phyloP scores from a whole-genome alignment of 2,888 invertebrate species.

The Hydraecia micacea region DNA sequence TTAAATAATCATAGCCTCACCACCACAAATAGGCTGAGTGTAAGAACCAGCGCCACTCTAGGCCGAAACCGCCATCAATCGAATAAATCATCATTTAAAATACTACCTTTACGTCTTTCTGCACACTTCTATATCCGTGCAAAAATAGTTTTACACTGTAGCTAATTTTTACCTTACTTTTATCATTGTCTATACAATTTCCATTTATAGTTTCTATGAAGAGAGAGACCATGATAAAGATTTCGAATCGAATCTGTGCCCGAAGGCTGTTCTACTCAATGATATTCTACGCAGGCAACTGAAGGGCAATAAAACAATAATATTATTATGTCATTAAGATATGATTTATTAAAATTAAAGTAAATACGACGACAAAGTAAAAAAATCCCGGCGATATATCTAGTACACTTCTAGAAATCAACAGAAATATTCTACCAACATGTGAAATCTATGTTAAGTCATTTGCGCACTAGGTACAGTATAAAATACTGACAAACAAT shows the following conservation, averaged over 20 bases:
- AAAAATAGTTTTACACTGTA: neutral
- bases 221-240: neutral
- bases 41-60: neutral
- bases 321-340: slow-evolving; percentile 28
- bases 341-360: slow-evolving; percentile 58
- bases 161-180: neutral
- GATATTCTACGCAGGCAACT: neutral
- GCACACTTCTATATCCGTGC: neutral
- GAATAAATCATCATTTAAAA: neutral
- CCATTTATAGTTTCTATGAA: neutral
- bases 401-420: slow-evolving; percentile 58
- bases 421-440: slow-evolving; percentile 61
- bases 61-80: neutral
- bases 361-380: slow-evolving; percentile 57
- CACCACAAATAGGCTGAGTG: neutral
- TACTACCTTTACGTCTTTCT: neutral
- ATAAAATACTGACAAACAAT: slow-evolving; percentile 62
- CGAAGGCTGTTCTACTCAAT: neutral
- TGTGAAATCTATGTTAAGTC: slow-evolving; percentile 47
- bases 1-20: neutral
- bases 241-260: slow-evolving; percentile 22
- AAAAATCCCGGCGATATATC: slow-evolving; percentile 48
- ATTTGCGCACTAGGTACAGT: slow-evolving; percentile 52
- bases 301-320: slow-evolving; percentile 1
- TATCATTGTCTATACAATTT: neutral